A percentile compares a stretch with the other conserved stretches of the same genome.
phyloP scores from a whole-genome alignment of 1,140 invertebrate genomes.

The Drosophila watanabei region DNA sequence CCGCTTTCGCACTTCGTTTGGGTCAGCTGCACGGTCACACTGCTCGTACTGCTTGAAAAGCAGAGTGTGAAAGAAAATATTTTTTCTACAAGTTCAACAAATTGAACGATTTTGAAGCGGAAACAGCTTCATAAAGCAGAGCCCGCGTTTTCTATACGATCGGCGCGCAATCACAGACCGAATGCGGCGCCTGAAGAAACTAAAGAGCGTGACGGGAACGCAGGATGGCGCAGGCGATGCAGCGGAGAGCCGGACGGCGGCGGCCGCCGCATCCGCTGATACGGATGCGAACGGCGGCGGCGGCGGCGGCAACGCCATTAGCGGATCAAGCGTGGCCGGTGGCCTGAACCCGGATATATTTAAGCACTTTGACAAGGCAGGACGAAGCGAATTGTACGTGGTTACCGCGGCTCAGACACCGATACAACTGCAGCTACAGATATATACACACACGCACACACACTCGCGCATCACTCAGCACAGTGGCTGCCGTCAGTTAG shows the following conservation, averaged over 20 bases:
- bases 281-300: constrained; percentile 49
- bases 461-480: constrained; percentile 25
- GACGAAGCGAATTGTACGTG: constrained; percentile 81
- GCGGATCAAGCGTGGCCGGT: constrained; percentile 13
- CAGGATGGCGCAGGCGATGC: constrained; percentile 43
- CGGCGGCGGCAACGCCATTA: not conserved
- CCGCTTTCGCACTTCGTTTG: not conserved
- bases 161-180: constrained; percentile 29
- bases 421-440: constrained; percentile 21
- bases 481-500: constrained; percentile 34
- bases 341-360: constrained; percentile 74
- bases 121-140: constrained; percentile 13
- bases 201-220: constrained; percentile 70
- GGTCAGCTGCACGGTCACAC: constrained; percentile 4
- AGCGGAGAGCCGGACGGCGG: constrained; percentile 16
- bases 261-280: constrained; percentile 22
- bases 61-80: constrained; percentile 68
- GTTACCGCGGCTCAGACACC: constrained; percentile 37
- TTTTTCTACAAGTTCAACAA: constrained; percentile 45
- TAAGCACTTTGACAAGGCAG: constrained; percentile 80
- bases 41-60: constrained; percentile 27
- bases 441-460: constrained; percentile 29
- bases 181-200: constrained; percentile 69
- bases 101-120: constrained; percentile 5
- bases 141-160: constrained; percentile 24